Percentiles rank a stretch among this genome's conserved stretches.
Evolutionary conservation across 35 echinoderm and acorn worm species (phyloP).

Genomic region (Eucidaris tribuloides): DNA sequence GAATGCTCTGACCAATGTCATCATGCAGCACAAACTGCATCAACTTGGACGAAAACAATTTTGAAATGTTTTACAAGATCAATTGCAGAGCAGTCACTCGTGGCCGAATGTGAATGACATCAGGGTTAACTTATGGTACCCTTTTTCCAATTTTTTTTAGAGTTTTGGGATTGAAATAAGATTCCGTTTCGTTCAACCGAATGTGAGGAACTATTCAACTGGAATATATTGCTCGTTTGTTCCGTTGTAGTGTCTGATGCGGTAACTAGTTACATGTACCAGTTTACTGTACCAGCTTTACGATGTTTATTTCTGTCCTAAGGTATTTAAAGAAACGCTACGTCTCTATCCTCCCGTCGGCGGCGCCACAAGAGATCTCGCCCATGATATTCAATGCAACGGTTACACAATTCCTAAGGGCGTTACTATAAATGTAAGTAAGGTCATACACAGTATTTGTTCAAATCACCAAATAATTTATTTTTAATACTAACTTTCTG

Average conservation of each 20-base stretch:
- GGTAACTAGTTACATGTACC: too few relatives aligned
- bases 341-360: conserved; percentile 50
- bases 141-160: neutral
- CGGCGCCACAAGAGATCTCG: conserved; percentile 10
- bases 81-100: too few relatives aligned
- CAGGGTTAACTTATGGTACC: too few relatives aligned
- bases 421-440: conserved; percentile 39
- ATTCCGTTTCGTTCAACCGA: neutral
- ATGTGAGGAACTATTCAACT: neutral
- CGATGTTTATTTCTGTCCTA: neutral
- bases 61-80: too few relatives aligned
- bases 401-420: conserved; percentile 34
- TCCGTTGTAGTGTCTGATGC: too few relatives aligned
- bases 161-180: neutral
- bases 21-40: too few relatives aligned
- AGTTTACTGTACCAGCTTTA: neutral
- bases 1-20: too few relatives aligned
- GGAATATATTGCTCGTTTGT: neutral
- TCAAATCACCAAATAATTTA: too few relatives aligned
- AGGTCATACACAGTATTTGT: too few relatives aligned
- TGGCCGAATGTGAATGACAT: too few relatives aligned
- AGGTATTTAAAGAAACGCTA: conserved; percentile 60
- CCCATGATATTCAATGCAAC: neutral
- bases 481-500: too few relatives aligned
- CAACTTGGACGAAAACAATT: too few relatives aligned